A percentile compares a stretch with the other conserved stretches of the same genome.
phyloP scores from a whole-genome alignment of 2,888 invertebrate genomes.

The Melipona beecheii region DNA sequence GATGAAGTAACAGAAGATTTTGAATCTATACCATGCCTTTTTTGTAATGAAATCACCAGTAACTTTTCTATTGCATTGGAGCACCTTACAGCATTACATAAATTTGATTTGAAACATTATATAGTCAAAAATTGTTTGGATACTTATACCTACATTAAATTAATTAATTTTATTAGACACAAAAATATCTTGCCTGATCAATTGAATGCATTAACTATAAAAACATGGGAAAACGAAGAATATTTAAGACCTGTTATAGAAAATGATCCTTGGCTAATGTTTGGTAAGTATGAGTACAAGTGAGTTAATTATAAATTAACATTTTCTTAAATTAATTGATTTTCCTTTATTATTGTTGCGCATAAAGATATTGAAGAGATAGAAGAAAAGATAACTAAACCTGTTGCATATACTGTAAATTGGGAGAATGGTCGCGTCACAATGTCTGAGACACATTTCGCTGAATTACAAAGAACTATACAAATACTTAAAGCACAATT shows the following conservation, averaged over 20 bases:
- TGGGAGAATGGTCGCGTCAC: constrained; percentile 87
- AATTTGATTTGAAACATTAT: constrained; percentile 88
- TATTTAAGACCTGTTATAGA: constrained; percentile 90
- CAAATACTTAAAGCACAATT: constrained; percentile 86
- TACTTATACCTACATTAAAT: constrained; percentile 92
- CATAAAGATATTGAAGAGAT: constrained; percentile 77
- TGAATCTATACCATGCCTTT: constrained; percentile 88
- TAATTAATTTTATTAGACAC: constrained; percentile 92
- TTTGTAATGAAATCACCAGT: constrained; percentile 88
- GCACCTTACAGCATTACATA: constrained; percentile 88
- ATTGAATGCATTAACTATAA: constrained; percentile 85
- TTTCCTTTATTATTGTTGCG: constrained; percentile 26
- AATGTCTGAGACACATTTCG: constrained; percentile 87
- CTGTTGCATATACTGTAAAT: constrained; percentile 86
- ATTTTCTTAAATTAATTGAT: background rate
- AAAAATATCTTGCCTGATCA: constrained; percentile 87
- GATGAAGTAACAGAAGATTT: constrained; percentile 85
- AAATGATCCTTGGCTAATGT: constrained; percentile 93
- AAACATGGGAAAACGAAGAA: constrained; percentile 90
- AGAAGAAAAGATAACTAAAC: constrained; percentile 79
- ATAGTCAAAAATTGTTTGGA: constrained; percentile 91
- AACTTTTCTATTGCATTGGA: constrained; percentile 88
- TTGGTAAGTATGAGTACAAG: constrained; percentile 86
- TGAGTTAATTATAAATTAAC: background rate
- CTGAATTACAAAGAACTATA: constrained; percentile 87